phyloP scores from a whole-genome alignment of 1,140 invertebrate genomes.

The Diprion similis region DNA sequence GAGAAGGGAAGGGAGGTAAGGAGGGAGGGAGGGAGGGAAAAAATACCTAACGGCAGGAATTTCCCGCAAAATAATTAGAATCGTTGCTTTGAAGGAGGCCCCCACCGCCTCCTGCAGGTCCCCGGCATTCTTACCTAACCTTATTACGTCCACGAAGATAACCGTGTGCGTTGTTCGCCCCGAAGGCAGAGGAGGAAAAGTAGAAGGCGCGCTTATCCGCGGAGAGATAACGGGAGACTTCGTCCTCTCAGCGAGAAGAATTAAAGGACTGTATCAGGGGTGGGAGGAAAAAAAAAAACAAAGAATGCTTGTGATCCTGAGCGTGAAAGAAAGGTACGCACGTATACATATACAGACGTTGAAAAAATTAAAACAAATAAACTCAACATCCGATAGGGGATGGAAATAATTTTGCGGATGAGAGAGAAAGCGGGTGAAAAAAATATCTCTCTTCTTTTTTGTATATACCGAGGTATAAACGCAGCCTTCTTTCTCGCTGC shows the following conservation, averaged over 20 bases:
- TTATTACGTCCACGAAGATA: slow-evolving; percentile 1
- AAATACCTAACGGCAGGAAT: slow-evolving; percentile 8
- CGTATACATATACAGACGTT: neutral
- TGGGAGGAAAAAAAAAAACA: too few species aligned
- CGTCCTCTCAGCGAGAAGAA: neutral
- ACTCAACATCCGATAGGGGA: neutral
- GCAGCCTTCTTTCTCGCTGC: neutral
- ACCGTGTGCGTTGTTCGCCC: slow-evolving; percentile 4
- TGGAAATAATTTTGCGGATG: neutral
- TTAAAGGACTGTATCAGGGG: too few species aligned
- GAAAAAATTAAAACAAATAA: neutral
- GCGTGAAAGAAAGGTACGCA: too few species aligned
- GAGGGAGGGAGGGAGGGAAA: neutral
- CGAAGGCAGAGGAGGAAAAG: neutral
- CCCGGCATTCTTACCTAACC: slow-evolving; percentile 1
- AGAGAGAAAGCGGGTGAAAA: neutral
- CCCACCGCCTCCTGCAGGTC: too few species aligned
- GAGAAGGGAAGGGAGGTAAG: too few species aligned
- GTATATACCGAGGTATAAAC: too few species aligned
- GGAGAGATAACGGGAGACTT: neutral
- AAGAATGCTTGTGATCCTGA: too few species aligned
- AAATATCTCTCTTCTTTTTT: neutral
- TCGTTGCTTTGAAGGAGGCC: slow-evolving; percentile 18
- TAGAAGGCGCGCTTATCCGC: neutral
- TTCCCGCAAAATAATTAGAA: slow-evolving; percentile 21